These are phyloP conservation scores for Pelobates cultripes DNA, from an alignment of 2,797 vertebrate genomes.

Conservation along the genomic window DNA sequence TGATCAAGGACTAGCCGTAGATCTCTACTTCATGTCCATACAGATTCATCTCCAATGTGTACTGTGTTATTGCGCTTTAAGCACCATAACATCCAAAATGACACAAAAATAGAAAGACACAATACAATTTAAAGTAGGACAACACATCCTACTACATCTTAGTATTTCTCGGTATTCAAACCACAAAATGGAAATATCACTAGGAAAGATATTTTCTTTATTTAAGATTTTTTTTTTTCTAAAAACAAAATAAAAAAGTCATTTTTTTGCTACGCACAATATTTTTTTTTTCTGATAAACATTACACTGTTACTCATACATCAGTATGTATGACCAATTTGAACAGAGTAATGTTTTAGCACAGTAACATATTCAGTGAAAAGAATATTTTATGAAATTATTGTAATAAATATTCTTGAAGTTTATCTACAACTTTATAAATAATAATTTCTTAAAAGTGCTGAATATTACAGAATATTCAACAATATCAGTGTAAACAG, in stretches of 20 bases:
- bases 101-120: slow-evolving; percentile 67
- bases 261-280: slow-evolving; percentile 65
- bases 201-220: slow-evolving; percentile 61
- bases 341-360: slow-evolving; percentile 76
- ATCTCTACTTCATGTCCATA: slow-evolving; percentile 61
- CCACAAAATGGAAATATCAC: slow-evolving; percentile 67
- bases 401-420: slow-evolving; percentile 84
- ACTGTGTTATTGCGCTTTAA: slow-evolving; percentile 69
- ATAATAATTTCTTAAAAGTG: slow-evolving; percentile 91
- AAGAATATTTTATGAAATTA: slow-evolving; percentile 88
- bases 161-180: slow-evolving; percentile 68
- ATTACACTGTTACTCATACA: slow-evolving; percentile 68
- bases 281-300: slow-evolving; percentile 66
- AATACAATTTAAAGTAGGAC: slow-evolving; percentile 65
- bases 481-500: slow-evolving; percentile 97
- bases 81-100: slow-evolving; percentile 69
- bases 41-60: slow-evolving; percentile 23
- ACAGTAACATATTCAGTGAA: slow-evolving; percentile 87
- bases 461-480: slow-evolving; percentile 92
- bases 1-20: slow-evolving; percentile 9
- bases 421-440: slow-evolving; percentile 88
- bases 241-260: slow-evolving; percentile 59
- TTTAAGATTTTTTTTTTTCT: slow-evolving; percentile 55
- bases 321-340: slow-evolving; percentile 70
- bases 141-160: slow-evolving; percentile 60